phyloP scores from a whole-genome alignment of 1,140 invertebrate species.

The Brachionus plicatilis region DNA sequence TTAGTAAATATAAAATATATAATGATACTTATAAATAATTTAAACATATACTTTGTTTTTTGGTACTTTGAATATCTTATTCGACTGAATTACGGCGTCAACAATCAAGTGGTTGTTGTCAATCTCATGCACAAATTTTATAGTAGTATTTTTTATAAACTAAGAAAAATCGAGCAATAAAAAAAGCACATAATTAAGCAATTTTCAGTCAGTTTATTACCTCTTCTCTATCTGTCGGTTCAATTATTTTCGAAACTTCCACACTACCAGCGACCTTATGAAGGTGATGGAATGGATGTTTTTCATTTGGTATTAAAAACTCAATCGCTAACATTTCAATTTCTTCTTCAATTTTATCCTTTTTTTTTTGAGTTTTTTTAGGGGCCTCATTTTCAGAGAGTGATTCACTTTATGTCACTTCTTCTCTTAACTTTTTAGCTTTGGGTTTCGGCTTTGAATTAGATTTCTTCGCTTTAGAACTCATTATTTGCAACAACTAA shows the following conservation, averaged over 20 bases:
- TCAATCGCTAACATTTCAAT: not conserved
- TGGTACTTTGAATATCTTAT: not conserved
- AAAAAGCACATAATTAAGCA: not conserved
- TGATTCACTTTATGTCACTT: not conserved
- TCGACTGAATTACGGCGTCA: not conserved
- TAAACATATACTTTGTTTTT: not conserved
- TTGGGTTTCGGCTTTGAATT: not conserved
- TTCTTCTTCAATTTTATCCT: not conserved
- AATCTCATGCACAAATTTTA: not conserved
- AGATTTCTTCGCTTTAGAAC: no score
- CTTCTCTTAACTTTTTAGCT: not conserved
- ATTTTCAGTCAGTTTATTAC: not conserved
- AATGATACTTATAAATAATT: not conserved
- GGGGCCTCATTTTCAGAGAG: not conserved
- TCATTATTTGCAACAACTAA: no score
- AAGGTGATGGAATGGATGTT: not conserved
- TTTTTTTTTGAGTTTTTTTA: not conserved
- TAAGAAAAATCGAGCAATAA: not conserved
- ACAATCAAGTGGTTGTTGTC: not conserved
- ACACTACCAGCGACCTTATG: not conserved
- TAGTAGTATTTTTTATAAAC: not conserved
- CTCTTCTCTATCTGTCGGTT: not conserved
- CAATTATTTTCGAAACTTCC: not conserved
- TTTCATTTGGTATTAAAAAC: not conserved
- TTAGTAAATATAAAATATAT: not conserved